phyloP scores from a whole-genome alignment of 1,140 invertebrate species.

The Papilio aristodemus region DNA sequence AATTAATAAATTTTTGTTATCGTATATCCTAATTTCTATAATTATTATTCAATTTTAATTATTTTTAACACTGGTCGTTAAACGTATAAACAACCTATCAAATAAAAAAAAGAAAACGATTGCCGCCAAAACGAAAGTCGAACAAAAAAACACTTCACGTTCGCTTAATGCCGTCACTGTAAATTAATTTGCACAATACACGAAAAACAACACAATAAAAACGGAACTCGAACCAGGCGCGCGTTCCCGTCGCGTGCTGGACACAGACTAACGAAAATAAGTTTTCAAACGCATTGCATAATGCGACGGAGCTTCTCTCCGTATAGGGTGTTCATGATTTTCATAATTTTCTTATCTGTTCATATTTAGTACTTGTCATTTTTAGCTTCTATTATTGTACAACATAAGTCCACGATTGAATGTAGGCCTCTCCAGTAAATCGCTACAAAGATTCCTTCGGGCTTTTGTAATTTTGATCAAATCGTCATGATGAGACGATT shows the following conservation, averaged over 20 bases:
- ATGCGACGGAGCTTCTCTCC: constrained; percentile 69
- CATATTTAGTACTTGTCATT: background rate
- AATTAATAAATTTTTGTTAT: no score
- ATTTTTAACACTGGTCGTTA: background rate
- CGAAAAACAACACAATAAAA: constrained; percentile 43
- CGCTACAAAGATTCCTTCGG: background rate
- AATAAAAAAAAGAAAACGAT: constrained; percentile 25
- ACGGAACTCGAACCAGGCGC: constrained; percentile 23
- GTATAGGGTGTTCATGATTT: constrained; percentile 43
- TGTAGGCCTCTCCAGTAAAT: background rate
- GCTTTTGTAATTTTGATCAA: no score
- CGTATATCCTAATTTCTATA: no score
- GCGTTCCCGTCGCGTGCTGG: constrained; percentile 37
- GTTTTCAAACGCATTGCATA: constrained; percentile 66
- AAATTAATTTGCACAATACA: constrained; percentile 30
- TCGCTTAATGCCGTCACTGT: background rate
- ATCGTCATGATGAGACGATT: no score
- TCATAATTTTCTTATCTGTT: constrained; percentile 36
- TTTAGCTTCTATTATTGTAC: background rate
- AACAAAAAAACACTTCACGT: constrained; percentile 25
- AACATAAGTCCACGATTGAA: background rate
- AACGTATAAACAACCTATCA: constrained; percentile 12
- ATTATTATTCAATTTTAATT: no score
- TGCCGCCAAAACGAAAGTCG: constrained; percentile 27
- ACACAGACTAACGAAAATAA: constrained; percentile 71